Evolutionary conservation across 2,113 vertebrate genomes (phyloP), one percentile per base, ranked within the genome.

Genomic region (Talpa occidentalis): DNA sequence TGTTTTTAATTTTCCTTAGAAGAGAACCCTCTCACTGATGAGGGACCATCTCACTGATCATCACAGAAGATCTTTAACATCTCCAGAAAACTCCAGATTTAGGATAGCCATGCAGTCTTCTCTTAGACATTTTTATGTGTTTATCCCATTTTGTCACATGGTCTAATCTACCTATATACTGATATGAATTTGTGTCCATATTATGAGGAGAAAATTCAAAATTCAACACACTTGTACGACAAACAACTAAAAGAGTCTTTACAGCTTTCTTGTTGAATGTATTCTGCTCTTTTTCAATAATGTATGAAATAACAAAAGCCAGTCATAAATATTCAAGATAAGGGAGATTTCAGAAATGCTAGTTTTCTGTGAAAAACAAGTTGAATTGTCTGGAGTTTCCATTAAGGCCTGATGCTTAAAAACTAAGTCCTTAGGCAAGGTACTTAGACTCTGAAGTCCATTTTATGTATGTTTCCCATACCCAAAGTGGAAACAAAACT

Each of bases 1-100:
- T 64, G 28, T 54, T 95, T 93, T 78, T 26, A 21, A 74, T 93
- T 95, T 89, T 81, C 24, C 21, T 91, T 40, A 54, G 32, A 4
- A 17, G 54, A 56, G 54, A 22, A 56, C 21, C 10, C 22, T 9
- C 37, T 72, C 32, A n/a, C 11, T 42, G 10, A 42, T n/a, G 37
- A 84, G 56, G 30, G 26, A 42, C 4, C 2, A 44, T 77, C 6
- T 83, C 44, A 91, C 64, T 82, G 15, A 52, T 30, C 69, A 70
- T 49, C 86, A 30, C 10, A 74, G 37, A 96, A 88, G 47, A 11
- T 49, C 21, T 73, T 88, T 81, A 32, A 16, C 42, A 35, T n/a
- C 22, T 32, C 32, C 26, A 76, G 30, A 80, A 83, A 89, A 69
- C 4, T 6, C 32, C 19, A 59, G n/a, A 28, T 83, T 84, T 93